A percentile compares a stretch with the other conserved stretches of the same genome.
Evolutionary conservation across 2,797 vertebrate genomes (phyloP).

Genomic region (Thalassophryne amazonica): DNA sequence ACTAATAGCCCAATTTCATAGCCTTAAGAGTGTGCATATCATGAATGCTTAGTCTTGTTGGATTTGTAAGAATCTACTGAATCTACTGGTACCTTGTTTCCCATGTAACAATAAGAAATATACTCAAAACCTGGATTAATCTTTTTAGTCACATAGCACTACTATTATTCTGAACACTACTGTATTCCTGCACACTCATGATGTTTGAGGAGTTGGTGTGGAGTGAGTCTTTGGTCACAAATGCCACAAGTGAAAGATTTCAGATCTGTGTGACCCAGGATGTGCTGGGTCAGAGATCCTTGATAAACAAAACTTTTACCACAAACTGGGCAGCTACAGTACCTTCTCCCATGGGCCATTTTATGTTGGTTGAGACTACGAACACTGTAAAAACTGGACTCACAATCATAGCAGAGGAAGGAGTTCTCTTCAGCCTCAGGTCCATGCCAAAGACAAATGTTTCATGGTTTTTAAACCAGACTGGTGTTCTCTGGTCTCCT

Average conservation of each 20-base stretch:
- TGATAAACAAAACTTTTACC: conserved; percentile 11
- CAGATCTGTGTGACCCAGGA: conserved; percentile 17
- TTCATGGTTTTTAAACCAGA: neutral
- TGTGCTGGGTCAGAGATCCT: conserved; percentile 15
- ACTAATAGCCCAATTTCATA: too few species aligned
- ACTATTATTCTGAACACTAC: too few species aligned
- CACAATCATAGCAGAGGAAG: neutral
- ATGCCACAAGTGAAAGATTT: conserved; percentile 15
- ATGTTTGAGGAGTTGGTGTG: conserved; percentile 5
- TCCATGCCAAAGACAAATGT: neutral
- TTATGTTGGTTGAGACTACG: conserved; percentile 6
- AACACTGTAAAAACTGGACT: conserved; percentile 7
- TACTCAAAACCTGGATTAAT: too few species aligned
- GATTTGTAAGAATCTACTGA: too few species aligned
- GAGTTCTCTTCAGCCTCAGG: neutral
- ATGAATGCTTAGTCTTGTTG: too few species aligned
- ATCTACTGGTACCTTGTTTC: too few species aligned
- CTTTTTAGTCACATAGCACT: too few species aligned
- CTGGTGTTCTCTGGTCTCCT: neutral
- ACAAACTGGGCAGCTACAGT: conserved; percentile 2
- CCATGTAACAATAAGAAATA: too few species aligned
- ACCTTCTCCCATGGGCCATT: neutral
- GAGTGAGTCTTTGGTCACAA: conserved; percentile 5
- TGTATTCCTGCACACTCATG: conserved; percentile 19
- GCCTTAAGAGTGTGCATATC: too few species aligned